A percentile compares a stretch with the other conserved stretches of the same genome.
phyloP scores from a whole-genome alignment of 2,888 invertebrate species.

The Phaonia tiefii region DNA sequence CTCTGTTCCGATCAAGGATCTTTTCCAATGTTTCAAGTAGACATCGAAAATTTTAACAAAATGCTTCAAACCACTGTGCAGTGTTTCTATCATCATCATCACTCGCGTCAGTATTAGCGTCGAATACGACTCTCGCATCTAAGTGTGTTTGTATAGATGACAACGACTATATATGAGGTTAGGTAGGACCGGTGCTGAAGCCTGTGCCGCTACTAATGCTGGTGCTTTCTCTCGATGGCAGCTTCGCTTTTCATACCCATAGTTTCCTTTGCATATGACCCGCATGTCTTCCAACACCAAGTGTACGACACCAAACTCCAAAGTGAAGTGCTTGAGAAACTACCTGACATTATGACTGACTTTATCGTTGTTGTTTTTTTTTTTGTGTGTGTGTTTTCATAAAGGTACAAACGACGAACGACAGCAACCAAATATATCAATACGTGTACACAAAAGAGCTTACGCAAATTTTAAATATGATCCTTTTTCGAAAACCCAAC shows the following conservation, averaged over 20 bases:
- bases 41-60: no score
- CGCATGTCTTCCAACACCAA: not conserved
- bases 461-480: conserved; percentile 53
- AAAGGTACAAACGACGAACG: not conserved
- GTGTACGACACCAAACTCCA: not conserved
- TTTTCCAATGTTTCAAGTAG: no score
- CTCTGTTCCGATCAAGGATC: no score
- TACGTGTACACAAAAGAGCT: conserved; percentile 42
- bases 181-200: not conserved
- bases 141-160: conserved; percentile 1
- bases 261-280: conserved; percentile 5
- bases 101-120: not conserved
- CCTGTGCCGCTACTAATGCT: not conserved
- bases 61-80: no score
- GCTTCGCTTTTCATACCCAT: not conserved
- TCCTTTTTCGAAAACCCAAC: conserved; percentile 47
- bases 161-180: not conserved
- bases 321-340: conserved; percentile 15
- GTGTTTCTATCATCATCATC: not conserved
- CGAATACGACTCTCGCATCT: not conserved
- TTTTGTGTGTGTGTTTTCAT: no score
- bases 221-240: not conserved
- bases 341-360: conserved; percentile 65
- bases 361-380: no score
- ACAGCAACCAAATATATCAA: conserved; percentile 43